Evolutionary conservation across 2,888 invertebrate genomes (phyloP).

Genomic region (Eupeodes latifasciatus): DNA sequence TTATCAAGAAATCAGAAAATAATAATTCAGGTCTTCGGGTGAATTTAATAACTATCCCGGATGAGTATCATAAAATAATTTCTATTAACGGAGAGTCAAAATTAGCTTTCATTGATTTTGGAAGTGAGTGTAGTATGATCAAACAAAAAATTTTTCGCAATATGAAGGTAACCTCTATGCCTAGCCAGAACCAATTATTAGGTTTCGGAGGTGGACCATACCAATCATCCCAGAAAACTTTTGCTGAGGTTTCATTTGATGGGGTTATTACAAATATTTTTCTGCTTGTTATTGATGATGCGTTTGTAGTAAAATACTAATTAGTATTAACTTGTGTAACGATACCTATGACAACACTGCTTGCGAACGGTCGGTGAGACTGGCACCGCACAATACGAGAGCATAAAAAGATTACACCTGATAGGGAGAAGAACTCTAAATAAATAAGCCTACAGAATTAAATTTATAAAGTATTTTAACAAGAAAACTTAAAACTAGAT

Average conservation of each 20-base stretch:
- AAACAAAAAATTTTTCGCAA: not conserved
- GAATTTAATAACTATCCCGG: slow-evolving; percentile 27
- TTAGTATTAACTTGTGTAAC: no score
- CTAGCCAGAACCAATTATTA: no score
- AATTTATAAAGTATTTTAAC: no score
- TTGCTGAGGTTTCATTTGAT: slow-evolving; percentile 25
- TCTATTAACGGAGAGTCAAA: slow-evolving; percentile 20
- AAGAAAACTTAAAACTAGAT: no score
- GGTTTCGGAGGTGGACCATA: no score
- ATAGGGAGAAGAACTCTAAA: no score
- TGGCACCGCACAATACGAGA: no score
- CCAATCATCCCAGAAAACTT: not conserved
- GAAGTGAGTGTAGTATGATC: slow-evolving; percentile 37
- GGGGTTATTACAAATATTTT: slow-evolving; percentile 22
- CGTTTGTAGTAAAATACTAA: no score
- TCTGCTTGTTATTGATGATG: slow-evolving; percentile 35
- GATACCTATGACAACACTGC: no score
- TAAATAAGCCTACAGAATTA: no score
- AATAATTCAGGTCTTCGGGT: not conserved
- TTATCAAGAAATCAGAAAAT: not conserved
- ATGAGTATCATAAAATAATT: slow-evolving; percentile 39
- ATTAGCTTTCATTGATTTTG: slow-evolving; percentile 52
- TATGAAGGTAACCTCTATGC: not conserved
- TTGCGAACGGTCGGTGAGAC: no score
- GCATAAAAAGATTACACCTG: no score